Conservation (phyloP, 2,113 vertebrate genomes). For the Engraulis encrasicolus region DNA sequence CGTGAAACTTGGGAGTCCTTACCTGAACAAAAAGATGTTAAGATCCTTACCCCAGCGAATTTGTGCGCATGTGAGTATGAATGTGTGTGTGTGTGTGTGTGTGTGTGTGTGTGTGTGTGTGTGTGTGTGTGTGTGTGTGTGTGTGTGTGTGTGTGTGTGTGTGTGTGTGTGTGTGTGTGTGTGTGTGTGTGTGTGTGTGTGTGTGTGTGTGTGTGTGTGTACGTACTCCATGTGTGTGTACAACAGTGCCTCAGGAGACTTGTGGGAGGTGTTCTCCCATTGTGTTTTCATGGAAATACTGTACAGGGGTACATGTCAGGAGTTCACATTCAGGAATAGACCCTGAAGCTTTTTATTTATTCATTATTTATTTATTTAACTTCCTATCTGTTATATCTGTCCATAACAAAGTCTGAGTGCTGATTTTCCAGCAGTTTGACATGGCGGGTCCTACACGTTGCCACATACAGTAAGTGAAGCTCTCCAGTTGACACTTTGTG, state of each 20-base stretch:
- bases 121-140: constrained; percentile 19
- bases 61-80: constrained; percentile 35
- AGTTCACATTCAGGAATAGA: background rate
- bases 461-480: background rate
- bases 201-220: constrained; percentile 42
- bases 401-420: background rate
- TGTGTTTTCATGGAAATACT: background rate
- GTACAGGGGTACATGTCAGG: background rate
- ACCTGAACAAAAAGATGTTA: constrained; percentile 35
- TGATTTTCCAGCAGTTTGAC: background rate
- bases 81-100: constrained; percentile 43
- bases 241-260: constrained; percentile 36
- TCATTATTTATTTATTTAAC: background rate
- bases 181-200: constrained; percentile 29
- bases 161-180: constrained; percentile 17
- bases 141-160: constrained; percentile 42
- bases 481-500: background rate
- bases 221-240: constrained; percentile 35
- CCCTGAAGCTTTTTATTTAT: background rate
- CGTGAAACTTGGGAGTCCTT: constrained; percentile 41
- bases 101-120: constrained; percentile 40
- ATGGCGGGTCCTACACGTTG: background rate
- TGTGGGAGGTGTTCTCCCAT: background rate
- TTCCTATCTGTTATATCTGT: too few species aligned
- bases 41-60: constrained; percentile 26